Percentiles rank a stretch among this genome's conserved stretches.
Evolutionary conservation across 2,113 vertebrate species (phyloP).

Genomic region (Rousettus leschenaultii): DNA sequence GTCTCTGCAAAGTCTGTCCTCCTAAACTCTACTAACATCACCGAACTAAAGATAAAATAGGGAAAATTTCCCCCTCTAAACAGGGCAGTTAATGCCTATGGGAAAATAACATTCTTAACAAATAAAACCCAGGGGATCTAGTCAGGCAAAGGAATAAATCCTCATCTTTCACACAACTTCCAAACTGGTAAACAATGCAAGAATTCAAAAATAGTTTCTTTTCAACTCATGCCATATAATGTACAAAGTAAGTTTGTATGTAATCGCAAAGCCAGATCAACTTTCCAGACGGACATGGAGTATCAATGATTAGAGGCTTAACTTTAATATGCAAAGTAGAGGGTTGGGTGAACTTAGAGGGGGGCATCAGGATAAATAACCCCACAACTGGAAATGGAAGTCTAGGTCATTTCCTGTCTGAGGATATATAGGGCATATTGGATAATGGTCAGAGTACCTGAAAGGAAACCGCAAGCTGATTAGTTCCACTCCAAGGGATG

Average conservation of each 20-base stretch:
- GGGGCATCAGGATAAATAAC: slow-evolving; percentile 67
- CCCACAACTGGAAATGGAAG: slow-evolving; percentile 69
- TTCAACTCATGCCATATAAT: slow-evolving; percentile 54
- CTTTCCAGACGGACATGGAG: slow-evolving; percentile 52
- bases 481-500: slow-evolving; percentile 57
- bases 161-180: slow-evolving; percentile 55
- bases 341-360: neutral
- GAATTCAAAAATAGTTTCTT: slow-evolving; percentile 62
- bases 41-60: slow-evolving; percentile 23
- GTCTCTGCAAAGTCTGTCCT: slow-evolving; percentile 14
- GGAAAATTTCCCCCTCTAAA: neutral
- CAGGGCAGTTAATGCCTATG: neutral
- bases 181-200: slow-evolving; percentile 60
- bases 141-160: slow-evolving; percentile 29
- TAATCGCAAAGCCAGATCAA: slow-evolving; percentile 66
- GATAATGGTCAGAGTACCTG: slow-evolving; percentile 70
- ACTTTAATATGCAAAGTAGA: slow-evolving; percentile 66
- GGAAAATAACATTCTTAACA: slow-evolving; percentile 61
- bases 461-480: slow-evolving; percentile 76
- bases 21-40: slow-evolving; percentile 29
- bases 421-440: slow-evolving; percentile 29
- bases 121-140: slow-evolving; percentile 59
- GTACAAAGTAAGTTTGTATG: slow-evolving; percentile 23
- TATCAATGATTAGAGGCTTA: slow-evolving; percentile 64
- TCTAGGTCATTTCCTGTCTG: slow-evolving; percentile 72